phyloP scores from a whole-genome alignment of 2,797 vertebrate genomes.

The Halcyon badia region DNA sequence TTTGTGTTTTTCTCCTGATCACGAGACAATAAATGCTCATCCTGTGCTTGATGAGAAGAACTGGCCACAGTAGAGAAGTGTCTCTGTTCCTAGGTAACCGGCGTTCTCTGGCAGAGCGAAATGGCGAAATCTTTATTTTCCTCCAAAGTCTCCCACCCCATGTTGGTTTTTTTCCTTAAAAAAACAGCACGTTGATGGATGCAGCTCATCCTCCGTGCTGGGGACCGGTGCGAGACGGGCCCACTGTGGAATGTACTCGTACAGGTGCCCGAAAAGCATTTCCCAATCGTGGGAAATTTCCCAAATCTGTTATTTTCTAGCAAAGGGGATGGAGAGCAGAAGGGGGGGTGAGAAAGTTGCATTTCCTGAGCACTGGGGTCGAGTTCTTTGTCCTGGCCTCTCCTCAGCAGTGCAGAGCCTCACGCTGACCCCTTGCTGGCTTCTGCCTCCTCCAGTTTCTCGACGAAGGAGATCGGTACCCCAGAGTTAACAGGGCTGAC shows the following conservation, averaged over 20 bases:
- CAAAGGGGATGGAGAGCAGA: rapidly evolving
- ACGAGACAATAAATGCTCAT: slow-evolving; percentile 71
- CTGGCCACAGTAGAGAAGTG: neutral
- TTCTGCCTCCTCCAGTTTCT: neutral
- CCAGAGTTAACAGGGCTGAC: neutral
- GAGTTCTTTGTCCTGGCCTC: neutral
- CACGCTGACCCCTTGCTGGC: rapidly evolving
- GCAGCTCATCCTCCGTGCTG: neutral
- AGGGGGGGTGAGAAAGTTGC: neutral
- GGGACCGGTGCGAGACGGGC: neutral
- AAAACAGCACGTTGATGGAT: neutral
- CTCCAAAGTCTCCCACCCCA: slow-evolving; percentile 14
- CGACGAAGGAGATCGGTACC: neutral
- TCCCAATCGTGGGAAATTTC: neutral
- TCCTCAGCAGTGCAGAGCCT: neutral
- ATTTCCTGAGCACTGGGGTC: rapidly evolving
- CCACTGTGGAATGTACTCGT: neutral
- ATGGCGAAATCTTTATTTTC: neutral
- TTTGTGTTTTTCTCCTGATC: slow-evolving; percentile 1
- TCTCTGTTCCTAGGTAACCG: slow-evolving; percentile 57
- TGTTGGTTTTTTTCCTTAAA: neutral
- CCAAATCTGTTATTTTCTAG: neutral
- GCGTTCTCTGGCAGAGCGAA: slow-evolving; percentile 19
- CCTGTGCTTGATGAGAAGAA: slow-evolving; percentile 60
- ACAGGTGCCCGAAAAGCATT: neutral